phyloP scores from a whole-genome alignment of 2,888 invertebrate species.

The Tiliacea aurago region DNA sequence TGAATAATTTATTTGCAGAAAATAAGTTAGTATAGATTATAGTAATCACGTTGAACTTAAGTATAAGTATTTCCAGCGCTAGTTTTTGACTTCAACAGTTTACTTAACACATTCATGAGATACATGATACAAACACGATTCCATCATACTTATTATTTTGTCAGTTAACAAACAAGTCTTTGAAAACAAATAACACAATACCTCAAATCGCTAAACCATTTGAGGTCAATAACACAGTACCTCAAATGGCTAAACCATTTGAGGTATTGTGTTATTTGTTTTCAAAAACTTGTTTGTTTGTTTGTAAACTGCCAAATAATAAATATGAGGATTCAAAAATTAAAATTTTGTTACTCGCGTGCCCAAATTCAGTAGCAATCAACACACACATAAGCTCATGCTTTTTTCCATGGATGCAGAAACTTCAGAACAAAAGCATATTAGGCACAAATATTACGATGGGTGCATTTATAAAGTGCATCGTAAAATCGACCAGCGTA shows the following conservation, averaged over 20 bases:
- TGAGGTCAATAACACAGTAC: no score
- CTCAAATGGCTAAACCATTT: no score
- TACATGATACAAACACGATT: not conserved
- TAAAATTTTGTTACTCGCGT: not conserved
- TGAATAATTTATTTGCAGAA: no score
- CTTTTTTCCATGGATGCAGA: no score
- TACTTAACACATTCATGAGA: not conserved
- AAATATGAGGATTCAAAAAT: not conserved
- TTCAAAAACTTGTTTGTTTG: no score
- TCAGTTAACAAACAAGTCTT: not conserved
- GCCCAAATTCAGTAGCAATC: conserved; percentile 1
- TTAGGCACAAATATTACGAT: conserved; percentile 1
- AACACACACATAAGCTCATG: no score
- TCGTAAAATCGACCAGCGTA: conserved; percentile 31
- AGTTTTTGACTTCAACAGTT: not conserved
- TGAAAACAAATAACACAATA: conserved; percentile 12
- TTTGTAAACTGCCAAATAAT: no score
- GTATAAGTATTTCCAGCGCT: not conserved
- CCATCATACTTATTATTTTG: not conserved
- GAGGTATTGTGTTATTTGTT: no score
- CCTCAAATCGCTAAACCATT: no score
- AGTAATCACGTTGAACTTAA: no score
- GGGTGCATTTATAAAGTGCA: conserved; percentile 23
- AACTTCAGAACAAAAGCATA: no score
- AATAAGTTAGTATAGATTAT: no score